Base-by-base conservation (phyloP, 1,140 invertebrate genomes). In the Drusus annulatus region DNA sequence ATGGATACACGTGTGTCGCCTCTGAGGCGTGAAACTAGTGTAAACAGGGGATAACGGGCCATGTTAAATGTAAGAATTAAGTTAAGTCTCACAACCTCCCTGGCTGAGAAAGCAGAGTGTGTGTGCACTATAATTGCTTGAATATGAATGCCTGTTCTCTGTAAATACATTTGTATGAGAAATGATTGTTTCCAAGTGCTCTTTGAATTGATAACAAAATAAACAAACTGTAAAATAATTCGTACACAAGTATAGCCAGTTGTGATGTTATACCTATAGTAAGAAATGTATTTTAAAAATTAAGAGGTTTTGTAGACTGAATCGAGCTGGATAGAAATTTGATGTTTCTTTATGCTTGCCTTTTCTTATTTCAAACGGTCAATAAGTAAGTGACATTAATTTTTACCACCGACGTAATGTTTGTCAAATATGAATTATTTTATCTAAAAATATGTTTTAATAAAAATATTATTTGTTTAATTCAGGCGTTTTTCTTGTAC, bases 131-230 rank as follows among this genome's bases (percentile, higher is more conserved):
- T 36, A 51, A 25, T 78, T 78, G 19, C 36, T 36, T 36, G 51
- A 65, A 23, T 23, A 56, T 51, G 69, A 56, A 56, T 52, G 56
- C n/a, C 17, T 75, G 56, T 52, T 63, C 50, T 73, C 52, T 74
- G 78, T 79, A 79, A 74, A 79, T 79, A 79, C 31, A 74, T 62
- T 50, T 71, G 78, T 74, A 75, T 74, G 78, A 79, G 78, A 74
- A 65, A 79, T 73, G 69, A 25, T 50, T 79, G 78, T 63, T 54
- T 74, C 78, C 78, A 74, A 79, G 78, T 79, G 78, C 78, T 79
- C 78, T 79, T 74, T 74, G 45, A 79, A 50, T 58, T 79, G 68
- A 79, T 25, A 74, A 45, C 13, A 79, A 63, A 51, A 45, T 62
- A 74, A 74, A 69, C 62, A 36, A 54, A 79, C 62, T 78, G 13